A percentile compares a stretch with the other conserved stretches of the same genome.
phyloP scores from a whole-genome alignment of 2,888 invertebrate genomes.

The Plebejus anna region DNA sequence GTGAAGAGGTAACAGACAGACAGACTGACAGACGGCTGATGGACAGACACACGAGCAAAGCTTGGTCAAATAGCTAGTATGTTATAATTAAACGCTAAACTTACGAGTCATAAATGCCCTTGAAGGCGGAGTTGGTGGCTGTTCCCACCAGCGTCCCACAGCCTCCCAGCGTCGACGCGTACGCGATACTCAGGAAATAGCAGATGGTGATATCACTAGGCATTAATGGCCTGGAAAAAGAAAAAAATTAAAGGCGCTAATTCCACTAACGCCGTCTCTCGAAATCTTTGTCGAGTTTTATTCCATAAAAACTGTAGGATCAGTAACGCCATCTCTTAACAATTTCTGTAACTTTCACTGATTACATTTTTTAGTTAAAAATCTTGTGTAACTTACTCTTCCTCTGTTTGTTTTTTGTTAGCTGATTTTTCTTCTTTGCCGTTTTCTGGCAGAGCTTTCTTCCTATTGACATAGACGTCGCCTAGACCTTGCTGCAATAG shows the following conservation, averaged over 20 bases:
- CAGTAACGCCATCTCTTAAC: not conserved
- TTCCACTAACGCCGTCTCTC: not conserved
- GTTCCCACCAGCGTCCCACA: constrained; percentile 89
- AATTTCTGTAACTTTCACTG: not conserved
- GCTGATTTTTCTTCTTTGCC: constrained; percentile 59
- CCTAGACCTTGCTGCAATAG: constrained; percentile 82
- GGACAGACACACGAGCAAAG: no score
- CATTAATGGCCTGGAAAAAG: constrained; percentile 68
- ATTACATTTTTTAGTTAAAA: not conserved
- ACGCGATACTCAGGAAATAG: constrained; percentile 89
- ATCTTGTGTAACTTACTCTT: constrained; percentile 59
- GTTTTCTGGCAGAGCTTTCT: constrained; percentile 58
- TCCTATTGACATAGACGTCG: constrained; percentile 80
- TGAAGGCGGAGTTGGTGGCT: constrained; percentile 91
- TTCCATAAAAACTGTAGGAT: not conserved
- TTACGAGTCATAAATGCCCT: constrained; percentile 86
- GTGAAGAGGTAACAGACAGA: no score
- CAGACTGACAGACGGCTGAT: no score
- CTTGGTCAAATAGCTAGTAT: no score
- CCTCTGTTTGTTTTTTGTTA: constrained; percentile 51
- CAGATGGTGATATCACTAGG: constrained; percentile 88
- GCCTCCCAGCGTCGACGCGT: constrained; percentile 89
- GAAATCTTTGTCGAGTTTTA: not conserved
- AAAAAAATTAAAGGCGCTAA: not conserved
- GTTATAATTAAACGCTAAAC: constrained; percentile 40